phyloP scores from a whole-genome alignment of 1,140 invertebrate genomes.

The Drosophila bipectinata region DNA sequence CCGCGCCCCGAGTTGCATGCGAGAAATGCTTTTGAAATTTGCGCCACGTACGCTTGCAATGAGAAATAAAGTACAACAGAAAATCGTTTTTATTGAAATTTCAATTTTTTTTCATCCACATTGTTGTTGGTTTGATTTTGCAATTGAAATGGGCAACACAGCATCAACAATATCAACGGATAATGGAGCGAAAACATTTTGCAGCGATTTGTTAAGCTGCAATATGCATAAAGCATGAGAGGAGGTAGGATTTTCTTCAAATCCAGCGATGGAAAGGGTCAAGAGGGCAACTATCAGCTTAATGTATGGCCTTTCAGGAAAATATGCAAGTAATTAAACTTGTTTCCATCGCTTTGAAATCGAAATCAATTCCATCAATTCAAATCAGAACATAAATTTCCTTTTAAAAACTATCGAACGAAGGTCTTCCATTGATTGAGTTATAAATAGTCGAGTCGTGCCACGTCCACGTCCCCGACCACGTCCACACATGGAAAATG shows the following conservation, averaged over 20 bases:
- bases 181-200: constrained; percentile 69
- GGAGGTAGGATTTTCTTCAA: neutral
- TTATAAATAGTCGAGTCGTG: constrained; percentile 42
- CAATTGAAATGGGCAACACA: constrained; percentile 25
- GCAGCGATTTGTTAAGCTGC: constrained; percentile 67
- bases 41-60: constrained; percentile 69
- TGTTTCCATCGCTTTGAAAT: neutral
- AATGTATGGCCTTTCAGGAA: too few relatives aligned
- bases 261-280: constrained; percentile 13
- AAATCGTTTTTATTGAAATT: constrained; percentile 47
- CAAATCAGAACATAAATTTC: constrained; percentile 20
- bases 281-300: neutral
- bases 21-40: constrained; percentile 76
- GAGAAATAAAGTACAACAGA: constrained; percentile 46
- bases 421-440: constrained; percentile 33
- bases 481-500: constrained; percentile 4
- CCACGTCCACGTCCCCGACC: neutral
- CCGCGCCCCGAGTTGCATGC: constrained; percentile 51
- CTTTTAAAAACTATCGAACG: constrained; percentile 9
- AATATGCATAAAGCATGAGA: constrained; percentile 21
- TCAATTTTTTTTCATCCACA: neutral
- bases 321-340: too few relatives aligned
- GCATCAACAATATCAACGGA: constrained; percentile 31
- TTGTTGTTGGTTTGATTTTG: constrained; percentile 9
- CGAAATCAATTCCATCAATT: neutral